Evolutionary conservation across 2,113 vertebrate genomes (phyloP).

Genomic region (Oncorhynchus nerka): DNA sequence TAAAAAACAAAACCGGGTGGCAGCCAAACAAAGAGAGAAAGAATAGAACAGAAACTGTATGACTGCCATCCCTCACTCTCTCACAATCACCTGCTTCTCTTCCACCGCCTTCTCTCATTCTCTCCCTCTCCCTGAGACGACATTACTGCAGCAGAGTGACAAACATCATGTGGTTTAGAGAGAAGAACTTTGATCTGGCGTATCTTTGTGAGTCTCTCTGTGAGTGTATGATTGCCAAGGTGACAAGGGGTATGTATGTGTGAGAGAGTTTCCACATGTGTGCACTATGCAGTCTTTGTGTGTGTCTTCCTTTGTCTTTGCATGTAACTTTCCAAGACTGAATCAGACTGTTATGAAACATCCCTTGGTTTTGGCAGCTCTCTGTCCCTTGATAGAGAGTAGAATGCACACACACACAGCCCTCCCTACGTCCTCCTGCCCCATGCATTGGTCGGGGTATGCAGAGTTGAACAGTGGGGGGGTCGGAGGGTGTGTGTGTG

Average conservation of each 20-base stretch:
- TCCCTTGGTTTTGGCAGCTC: background rate
- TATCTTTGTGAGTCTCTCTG: slow-evolving; percentile 31
- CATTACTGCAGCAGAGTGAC: slow-evolving; percentile 39
- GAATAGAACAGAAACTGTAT: slow-evolving; percentile 36
- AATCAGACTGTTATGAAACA: background rate
- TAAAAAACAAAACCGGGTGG: slow-evolving; percentile 58
- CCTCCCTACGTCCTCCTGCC: background rate
- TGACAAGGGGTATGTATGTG: too few species aligned
- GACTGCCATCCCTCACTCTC: slow-evolving; percentile 26
- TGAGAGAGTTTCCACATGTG: too few species aligned
- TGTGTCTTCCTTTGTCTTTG: slow-evolving; percentile 7
- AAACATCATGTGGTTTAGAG: slow-evolving; percentile 59
- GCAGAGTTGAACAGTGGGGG: background rate
- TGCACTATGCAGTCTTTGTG: background rate
- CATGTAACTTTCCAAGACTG: background rate
- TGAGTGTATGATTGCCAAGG: background rate
- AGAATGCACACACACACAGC: background rate
- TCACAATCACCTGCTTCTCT: slow-evolving; percentile 34
- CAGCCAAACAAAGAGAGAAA: slow-evolving; percentile 42
- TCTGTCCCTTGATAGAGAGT: background rate
- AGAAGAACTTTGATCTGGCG: slow-evolving; percentile 35
- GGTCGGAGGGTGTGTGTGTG: background rate
- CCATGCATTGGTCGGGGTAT: background rate
- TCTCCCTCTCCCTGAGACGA: slow-evolving; percentile 12
- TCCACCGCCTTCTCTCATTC: background rate